Percentiles rank a stretch among this genome's conserved stretches.
phyloP scores from a whole-genome alignment of 2,113 vertebrate genomes.

The Ageneiosus marmoratus region DNA sequence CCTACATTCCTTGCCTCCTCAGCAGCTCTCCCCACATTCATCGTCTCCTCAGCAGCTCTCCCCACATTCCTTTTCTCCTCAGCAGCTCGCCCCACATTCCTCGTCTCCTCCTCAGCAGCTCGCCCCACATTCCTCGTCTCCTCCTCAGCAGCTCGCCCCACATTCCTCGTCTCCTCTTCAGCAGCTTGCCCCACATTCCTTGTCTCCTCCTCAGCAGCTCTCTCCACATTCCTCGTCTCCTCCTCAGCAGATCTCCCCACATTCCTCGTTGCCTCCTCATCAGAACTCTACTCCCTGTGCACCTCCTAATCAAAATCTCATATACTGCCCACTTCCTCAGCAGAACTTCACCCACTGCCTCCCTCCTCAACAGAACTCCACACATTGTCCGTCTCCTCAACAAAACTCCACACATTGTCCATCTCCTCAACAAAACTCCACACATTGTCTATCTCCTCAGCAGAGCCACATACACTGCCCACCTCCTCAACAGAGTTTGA shows the following conservation, averaged over 20 bases:
- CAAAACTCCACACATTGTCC: not conserved
- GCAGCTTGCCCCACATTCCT: constrained; percentile 26
- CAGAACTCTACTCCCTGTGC: not conserved
- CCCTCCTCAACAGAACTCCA: not conserved
- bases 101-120: not conserved
- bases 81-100: not conserved
- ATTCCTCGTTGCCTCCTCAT: not conserved
- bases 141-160: constrained; percentile 9
- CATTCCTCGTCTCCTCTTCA: not conserved
- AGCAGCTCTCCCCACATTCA: not conserved
- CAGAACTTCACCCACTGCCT: not conserved
- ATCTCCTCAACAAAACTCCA: not conserved
- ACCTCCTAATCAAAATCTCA: constrained; percentile 30
- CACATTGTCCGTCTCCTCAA: not conserved
- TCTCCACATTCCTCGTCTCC: not conserved
- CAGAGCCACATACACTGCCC: not conserved
- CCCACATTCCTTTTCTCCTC: constrained; percentile 11
- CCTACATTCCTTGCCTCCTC: constrained; percentile 31
- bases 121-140: not conserved
- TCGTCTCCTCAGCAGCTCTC: constrained; percentile 23
- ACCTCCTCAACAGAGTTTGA: not conserved
- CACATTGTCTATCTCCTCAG: not conserved
- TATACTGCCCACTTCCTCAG: not conserved
- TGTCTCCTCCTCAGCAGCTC: not conserved
- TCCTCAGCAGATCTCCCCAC: not conserved